phyloP scores from a whole-genome alignment of 1,140 invertebrate species.

The Wiebesia pumilae region DNA sequence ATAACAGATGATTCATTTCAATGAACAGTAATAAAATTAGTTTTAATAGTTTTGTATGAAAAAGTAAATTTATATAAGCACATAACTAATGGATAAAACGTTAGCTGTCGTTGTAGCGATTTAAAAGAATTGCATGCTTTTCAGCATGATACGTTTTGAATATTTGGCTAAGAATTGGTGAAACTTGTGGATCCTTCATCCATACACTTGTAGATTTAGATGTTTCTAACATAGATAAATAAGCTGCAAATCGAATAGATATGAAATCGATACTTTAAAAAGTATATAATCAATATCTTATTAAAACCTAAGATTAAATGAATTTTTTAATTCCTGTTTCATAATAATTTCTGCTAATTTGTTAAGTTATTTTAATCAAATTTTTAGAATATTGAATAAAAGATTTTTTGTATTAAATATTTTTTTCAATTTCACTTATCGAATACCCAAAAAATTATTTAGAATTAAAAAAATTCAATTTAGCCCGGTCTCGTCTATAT shows the following conservation, averaged over 20 bases:
- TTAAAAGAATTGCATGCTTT: constrained; percentile 75
- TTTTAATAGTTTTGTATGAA: constrained; percentile 19
- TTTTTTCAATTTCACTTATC: no score
- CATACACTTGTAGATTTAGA: constrained; percentile 77
- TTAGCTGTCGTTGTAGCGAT: constrained; percentile 63
- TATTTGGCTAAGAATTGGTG: constrained; percentile 79
- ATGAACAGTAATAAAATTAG: constrained; percentile 18
- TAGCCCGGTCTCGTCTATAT: not conserved
- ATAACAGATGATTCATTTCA: constrained; percentile 21
- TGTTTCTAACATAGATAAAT: constrained; percentile 80
- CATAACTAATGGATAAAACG: not conserved
- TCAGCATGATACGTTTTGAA: constrained; percentile 81
- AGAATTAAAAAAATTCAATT: no score
- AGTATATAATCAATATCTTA: not conserved
- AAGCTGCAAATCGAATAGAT: constrained; percentile 70
- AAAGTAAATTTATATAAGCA: constrained; percentile 28
- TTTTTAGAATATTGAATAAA: not conserved
- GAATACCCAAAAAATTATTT: no score
- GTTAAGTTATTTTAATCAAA: not conserved
- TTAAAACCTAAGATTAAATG: not conserved
- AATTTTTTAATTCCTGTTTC: not conserved
- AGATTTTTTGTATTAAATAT: not conserved
- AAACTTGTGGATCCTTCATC: constrained; percentile 80
- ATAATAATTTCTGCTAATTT: not conserved
- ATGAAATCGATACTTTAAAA: not conserved